Evolutionary conservation across 2,888 invertebrate species (phyloP).

Genomic region (Apamea epomidion): DNA sequence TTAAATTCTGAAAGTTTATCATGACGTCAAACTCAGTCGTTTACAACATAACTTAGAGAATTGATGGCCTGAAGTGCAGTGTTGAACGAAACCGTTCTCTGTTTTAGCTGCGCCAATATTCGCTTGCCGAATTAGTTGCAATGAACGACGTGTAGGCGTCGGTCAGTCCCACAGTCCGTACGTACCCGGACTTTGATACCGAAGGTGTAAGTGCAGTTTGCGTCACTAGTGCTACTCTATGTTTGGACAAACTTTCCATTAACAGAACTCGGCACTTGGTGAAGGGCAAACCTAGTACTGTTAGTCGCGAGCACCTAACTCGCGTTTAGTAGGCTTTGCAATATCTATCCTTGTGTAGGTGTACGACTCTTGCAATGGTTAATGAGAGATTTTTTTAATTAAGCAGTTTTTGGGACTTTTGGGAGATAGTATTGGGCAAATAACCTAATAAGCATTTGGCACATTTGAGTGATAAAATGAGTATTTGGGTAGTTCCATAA

Average conservation of each 20-base stretch:
- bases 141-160: constrained; percentile 85
- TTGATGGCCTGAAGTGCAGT: constrained; percentile 42
- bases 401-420: not conserved
- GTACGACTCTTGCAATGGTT: constrained; percentile 61
- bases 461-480: constrained; percentile 1
- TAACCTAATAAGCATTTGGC: not conserved
- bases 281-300: constrained; percentile 65
- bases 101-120: constrained; percentile 89
- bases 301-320: constrained; percentile 73
- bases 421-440: not conserved
- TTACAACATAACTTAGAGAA: constrained; percentile 44
- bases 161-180: constrained; percentile 69
- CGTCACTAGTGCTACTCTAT: constrained; percentile 76
- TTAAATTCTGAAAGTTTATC: constrained; percentile 5
- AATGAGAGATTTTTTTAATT: not conserved
- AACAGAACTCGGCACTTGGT: constrained; percentile 76
- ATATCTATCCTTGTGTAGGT: constrained; percentile 61
- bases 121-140: constrained; percentile 88
- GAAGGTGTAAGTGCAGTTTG: constrained; percentile 84
- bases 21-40: constrained; percentile 20
- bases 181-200: constrained; percentile 78
- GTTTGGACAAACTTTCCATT: constrained; percentile 79
- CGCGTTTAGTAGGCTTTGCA: constrained; percentile 75
- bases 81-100: constrained; percentile 80
- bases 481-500: not conserved